Evolutionary conservation across 2,888 invertebrate species (phyloP).

Genomic region (Mellilla xanthometata): DNA sequence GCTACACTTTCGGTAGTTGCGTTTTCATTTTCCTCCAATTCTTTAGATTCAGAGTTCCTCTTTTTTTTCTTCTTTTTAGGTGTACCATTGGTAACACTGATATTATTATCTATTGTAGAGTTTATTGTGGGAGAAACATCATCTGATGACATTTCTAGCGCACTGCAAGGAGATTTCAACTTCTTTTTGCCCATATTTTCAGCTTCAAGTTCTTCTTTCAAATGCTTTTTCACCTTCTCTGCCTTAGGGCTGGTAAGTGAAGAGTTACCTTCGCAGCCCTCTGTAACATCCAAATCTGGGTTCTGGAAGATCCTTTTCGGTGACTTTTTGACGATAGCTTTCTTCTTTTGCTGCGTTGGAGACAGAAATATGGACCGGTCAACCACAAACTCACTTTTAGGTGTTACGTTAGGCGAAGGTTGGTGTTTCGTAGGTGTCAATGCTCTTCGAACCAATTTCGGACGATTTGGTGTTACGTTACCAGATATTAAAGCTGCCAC

Average conservation of each 20-base stretch:
- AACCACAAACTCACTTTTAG: constrained; percentile 66
- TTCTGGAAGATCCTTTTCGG: constrained; percentile 75
- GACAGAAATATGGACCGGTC: constrained; percentile 72
- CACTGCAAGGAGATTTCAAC: constrained; percentile 16
- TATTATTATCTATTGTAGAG: constrained; percentile 16
- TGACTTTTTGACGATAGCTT: constrained; percentile 71
- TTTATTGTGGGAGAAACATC: constrained; percentile 18
- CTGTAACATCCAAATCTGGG: constrained; percentile 56
- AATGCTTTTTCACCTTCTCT: constrained; percentile 70
- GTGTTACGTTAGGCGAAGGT: constrained; percentile 70
- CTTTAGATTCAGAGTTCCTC: constrained; percentile 27
- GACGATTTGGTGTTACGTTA: constrained; percentile 78
- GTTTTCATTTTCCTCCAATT: constrained; percentile 10
- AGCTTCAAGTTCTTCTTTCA: constrained; percentile 58
- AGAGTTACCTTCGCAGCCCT: constrained; percentile 42
- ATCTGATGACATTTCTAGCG: constrained; percentile 1
- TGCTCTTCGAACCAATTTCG: constrained; percentile 65
- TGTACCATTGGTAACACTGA: constrained; percentile 35
- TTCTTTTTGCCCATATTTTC: constrained; percentile 29
- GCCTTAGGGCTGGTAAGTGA: constrained; percentile 53
- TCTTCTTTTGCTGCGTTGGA: constrained; percentile 69
- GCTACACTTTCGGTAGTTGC: neutral
- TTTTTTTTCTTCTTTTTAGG: constrained; percentile 55
- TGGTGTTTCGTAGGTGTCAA: constrained; percentile 73
- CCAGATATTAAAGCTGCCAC: constrained; percentile 83